A percentile compares a stretch with the other conserved stretches of the same genome.
phyloP scores from a whole-genome alignment of 1,140 invertebrate species.

The Lasioglossum baleicum region DNA sequence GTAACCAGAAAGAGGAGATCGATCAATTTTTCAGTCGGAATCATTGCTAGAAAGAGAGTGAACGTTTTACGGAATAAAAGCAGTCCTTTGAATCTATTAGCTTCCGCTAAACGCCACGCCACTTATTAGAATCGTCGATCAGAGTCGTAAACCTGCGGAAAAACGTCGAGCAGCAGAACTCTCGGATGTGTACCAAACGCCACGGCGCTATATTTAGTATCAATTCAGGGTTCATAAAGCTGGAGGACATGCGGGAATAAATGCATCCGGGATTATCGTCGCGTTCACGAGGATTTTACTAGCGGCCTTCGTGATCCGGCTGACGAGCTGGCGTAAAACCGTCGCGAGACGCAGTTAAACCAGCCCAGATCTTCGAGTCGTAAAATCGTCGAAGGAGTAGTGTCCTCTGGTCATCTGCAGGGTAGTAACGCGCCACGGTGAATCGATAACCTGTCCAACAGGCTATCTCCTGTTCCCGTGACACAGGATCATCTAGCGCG shows the following conservation, averaged over 20 bases:
- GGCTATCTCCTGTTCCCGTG: neutral
- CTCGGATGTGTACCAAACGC: no score
- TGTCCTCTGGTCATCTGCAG: neutral
- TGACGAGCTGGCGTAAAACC: neutral
- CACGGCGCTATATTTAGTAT: neutral
- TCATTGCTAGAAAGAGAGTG: no score
- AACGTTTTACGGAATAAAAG: no score
- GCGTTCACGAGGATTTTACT: conserved; percentile 12
- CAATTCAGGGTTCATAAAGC: neutral
- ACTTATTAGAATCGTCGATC: neutral
- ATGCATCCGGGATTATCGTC: neutral
- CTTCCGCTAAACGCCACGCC: no score
- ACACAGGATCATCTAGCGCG: neutral
- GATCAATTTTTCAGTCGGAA: no score
- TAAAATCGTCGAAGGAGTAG: conserved; percentile 8
- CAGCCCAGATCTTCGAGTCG: neutral
- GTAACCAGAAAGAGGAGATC: no score
- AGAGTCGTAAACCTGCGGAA: neutral
- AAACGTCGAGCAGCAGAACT: no score
- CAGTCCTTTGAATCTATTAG: no score
- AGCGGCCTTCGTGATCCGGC: neutral
- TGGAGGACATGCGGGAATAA: conserved; percentile 4
- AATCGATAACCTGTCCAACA: neutral
- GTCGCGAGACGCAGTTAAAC: conserved; percentile 7
- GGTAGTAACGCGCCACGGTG: neutral